Evolutionary conservation across 2,797 vertebrate genomes (phyloP).

Genomic region (Remorina albescens): DNA sequence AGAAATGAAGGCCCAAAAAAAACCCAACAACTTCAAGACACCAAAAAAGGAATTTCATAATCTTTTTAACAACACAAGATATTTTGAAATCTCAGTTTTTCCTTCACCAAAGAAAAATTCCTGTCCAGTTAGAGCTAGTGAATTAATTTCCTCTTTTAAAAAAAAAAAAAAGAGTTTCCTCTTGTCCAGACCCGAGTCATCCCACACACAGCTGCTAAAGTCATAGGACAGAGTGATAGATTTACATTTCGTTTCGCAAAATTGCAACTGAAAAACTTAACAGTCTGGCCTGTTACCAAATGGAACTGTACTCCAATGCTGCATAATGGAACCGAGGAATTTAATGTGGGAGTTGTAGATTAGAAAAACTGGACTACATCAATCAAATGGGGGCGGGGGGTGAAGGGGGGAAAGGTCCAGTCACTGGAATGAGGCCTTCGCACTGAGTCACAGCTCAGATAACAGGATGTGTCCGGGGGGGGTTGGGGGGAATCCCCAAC

Average conservation of each 20-base stretch:
- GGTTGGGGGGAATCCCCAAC: constrained; percentile 74
- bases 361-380: constrained; percentile 7
- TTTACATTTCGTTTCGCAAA: constrained; percentile 6
- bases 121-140: constrained; percentile 18
- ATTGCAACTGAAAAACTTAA: constrained; percentile 3
- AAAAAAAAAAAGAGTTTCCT: constrained; percentile 21
- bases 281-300: not conserved
- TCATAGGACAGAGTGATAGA: constrained; percentile 29
- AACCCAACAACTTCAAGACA: too few relatives aligned
- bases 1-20: too few relatives aligned
- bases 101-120: constrained; percentile 4
- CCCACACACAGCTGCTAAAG: constrained; percentile 61
- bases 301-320: not conserved
- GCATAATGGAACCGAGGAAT: not conserved
- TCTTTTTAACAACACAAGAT: not conserved
- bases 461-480: constrained; percentile 68
- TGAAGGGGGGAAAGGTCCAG: constrained; percentile 37
- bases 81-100: constrained; percentile 10
- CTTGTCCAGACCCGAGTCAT: constrained; percentile 44
- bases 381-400: constrained; percentile 17
- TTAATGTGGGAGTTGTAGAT: constrained; percentile 12
- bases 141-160: constrained; percentile 30
- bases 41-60: not conserved
- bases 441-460: constrained; percentile 72
- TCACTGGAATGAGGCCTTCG: constrained; percentile 53